phyloP scores from a whole-genome alignment of 2,113 vertebrate species.

The Epinephelus lanceolatus region DNA sequence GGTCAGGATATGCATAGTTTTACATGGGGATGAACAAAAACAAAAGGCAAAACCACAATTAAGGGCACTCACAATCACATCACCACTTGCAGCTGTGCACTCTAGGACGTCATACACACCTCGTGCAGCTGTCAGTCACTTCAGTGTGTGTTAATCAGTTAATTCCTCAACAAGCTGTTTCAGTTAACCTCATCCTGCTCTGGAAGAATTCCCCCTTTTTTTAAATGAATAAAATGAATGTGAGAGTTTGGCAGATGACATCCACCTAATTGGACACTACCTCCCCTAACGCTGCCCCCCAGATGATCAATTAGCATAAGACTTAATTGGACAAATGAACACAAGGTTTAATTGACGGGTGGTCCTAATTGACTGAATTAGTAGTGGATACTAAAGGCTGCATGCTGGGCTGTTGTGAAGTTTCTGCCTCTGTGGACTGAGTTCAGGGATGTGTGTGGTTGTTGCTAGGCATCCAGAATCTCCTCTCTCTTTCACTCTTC shows the following conservation, averaged over 20 bases:
- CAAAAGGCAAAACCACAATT: too few species aligned
- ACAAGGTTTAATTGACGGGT: constrained; percentile 24
- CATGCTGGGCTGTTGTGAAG: neutral
- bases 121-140: neutral
- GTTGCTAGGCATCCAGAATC: constrained; percentile 60
- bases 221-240: too few species aligned
- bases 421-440: neutral
- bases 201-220: neutral
- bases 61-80: neutral
- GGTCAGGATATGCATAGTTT: too few species aligned
- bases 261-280: neutral
- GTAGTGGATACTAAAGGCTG: neutral
- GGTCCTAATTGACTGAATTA: constrained; percentile 35
- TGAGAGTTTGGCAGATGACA: constrained; percentile 8
- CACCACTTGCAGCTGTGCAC: neutral
- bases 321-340: constrained; percentile 48
- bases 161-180: constrained; percentile 23
- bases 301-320: constrained; percentile 21
- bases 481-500: neutral
- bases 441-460: constrained; percentile 3
- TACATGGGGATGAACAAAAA: too few species aligned
- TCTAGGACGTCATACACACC: neutral
- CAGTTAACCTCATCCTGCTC: neutral
- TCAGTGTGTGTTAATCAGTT: constrained; percentile 9
- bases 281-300: neutral